phyloP scores from a whole-genome alignment of 1,140 invertebrate species.

The Leptonema lineaticorne region DNA sequence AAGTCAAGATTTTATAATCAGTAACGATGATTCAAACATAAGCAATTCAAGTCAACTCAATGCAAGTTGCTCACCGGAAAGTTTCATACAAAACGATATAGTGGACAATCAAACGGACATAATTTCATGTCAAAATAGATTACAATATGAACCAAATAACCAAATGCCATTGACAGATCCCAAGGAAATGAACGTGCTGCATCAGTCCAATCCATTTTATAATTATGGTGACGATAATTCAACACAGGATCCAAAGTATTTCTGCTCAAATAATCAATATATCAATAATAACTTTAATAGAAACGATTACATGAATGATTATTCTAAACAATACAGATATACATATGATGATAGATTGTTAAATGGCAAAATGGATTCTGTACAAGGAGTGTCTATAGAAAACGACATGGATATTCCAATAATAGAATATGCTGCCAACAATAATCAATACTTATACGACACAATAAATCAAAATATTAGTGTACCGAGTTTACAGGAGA shows the following conservation, averaged over 20 bases:
- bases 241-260: constrained; percentile 35
- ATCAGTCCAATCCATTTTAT: constrained; percentile 22
- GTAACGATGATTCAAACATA: constrained; percentile 56
- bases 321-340: constrained; percentile 36
- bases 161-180: constrained; percentile 17
- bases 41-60: constrained; percentile 50
- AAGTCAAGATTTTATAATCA: constrained; percentile 42
- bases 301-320: constrained; percentile 34
- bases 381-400: constrained; percentile 36
- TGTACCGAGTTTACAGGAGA: constrained; percentile 8
- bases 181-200: constrained; percentile 23
- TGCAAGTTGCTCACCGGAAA: constrained; percentile 47
- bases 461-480: constrained; percentile 22
- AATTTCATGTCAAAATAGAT: constrained; percentile 27
- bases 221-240: constrained; percentile 27
- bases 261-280: constrained; percentile 23
- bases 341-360: constrained; percentile 37
- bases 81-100: constrained; percentile 47
- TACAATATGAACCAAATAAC: constrained; percentile 29
- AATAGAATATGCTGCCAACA: constrained; percentile 32
- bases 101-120: constrained; percentile 27
- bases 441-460: constrained; percentile 35
- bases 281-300: constrained; percentile 23
- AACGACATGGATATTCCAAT: constrained; percentile 37
- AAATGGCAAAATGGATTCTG: constrained; percentile 28